Conservation (phyloP, 37 sponge, comb jelly and placozoan genomes). For the Halichondria panicea region DNA sequence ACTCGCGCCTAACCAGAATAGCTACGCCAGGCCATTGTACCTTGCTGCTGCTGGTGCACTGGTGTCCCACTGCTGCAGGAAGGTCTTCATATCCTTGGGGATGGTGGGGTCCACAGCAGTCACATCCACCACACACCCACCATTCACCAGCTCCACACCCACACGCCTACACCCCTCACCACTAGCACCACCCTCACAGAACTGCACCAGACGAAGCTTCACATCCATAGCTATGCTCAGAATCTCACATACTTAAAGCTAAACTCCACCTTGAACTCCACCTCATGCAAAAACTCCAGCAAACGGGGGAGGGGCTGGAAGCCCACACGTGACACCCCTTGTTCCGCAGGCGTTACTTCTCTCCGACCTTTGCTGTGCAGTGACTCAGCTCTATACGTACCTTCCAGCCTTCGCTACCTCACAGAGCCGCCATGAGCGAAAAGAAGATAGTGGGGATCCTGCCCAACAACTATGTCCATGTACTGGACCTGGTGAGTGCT, state of each 20-base stretch:
- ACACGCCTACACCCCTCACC: constrained; percentile 22
- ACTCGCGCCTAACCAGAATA: neutral
- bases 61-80: constrained; percentile 58
- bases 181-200: constrained; percentile 5
- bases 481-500: constrained; percentile 69
- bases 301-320: neutral
- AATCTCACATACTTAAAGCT: too few species aligned
- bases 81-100: constrained; percentile 69
- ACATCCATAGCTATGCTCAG: constrained; percentile 22
- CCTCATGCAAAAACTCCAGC: neutral
- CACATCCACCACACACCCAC: constrained; percentile 71
- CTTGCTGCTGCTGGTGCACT: constrained; percentile 45
- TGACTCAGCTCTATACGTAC: neutral
- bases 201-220: constrained; percentile 57
- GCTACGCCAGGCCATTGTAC: constrained; percentile 12
- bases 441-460: constrained; percentile 76
- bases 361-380: neutral
- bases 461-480: constrained; percentile 79
- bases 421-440: constrained; percentile 29
- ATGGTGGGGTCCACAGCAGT: constrained; percentile 65
- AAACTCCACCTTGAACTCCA: neutral
- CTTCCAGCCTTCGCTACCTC: too few species aligned
- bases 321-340: neutral
- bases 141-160: constrained; percentile 42
- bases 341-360: neutral